Evolutionary conservation across 1,140 invertebrate genomes (phyloP), one percentile per base, ranked within the genome.

Genomic region (Lucilia sericata): DNA sequence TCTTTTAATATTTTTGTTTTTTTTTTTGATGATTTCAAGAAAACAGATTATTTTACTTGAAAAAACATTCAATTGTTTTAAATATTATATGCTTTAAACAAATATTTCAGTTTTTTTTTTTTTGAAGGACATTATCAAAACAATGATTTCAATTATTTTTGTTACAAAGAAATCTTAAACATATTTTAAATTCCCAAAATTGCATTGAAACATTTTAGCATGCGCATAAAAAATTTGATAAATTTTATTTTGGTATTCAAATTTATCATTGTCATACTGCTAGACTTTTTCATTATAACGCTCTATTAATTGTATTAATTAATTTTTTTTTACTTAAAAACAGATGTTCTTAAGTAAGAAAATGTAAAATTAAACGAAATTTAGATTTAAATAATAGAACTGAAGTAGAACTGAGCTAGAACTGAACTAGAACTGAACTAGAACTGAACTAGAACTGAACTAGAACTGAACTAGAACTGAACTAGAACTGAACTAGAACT

Each of bases 91-190:
- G 7, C 60, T n/a, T n/a, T 2, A 21, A 70, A 25, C 0, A 70
- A 60, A 21, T 70, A 70, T 70, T 70, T 19, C 65, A 25, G 21
- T 2, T 65, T 19, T 65, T 70, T 2, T 65, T 19, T 65, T 70
- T 70, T 70, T 70, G 60, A 21, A 70, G 19, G 65, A 70, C 65
- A 70, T 70, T 70, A 70, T 70, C 19, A 21, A 70, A 42, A 70
- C 65, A 70, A 70, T 70, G 65, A 70, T 70, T 55, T 55, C 17
- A 55, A 14, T 55, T 25, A 70, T 70, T 70, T 70, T 70, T n/a
- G 2, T 60, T n/a, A 42, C 65, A 70, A 21, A n/a, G 2, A 65
- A 19, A 49, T 49, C 1, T 49, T 2, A 49, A 55, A 55, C 42
- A 55, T n/a, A 17, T 19, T 70, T 19, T 25, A 70, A 70, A 70